Percentiles rank a stretch among this genome's conserved stretches.
Evolutionary conservation across 2,113 vertebrate genomes (phyloP).

Genomic region (Urocynchramus pylzowi): DNA sequence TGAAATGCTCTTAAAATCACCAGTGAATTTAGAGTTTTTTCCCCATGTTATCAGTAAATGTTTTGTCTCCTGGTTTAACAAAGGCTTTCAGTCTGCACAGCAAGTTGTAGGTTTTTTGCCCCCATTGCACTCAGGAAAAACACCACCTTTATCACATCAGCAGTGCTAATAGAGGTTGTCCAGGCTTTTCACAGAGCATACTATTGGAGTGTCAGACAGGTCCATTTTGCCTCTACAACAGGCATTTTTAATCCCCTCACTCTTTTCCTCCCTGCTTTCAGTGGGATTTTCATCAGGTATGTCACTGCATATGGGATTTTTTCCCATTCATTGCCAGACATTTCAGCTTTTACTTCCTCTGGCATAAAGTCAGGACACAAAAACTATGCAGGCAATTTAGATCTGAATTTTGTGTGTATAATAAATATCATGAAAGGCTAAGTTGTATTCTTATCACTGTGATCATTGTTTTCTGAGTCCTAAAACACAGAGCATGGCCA

Average conservation of each 20-base stretch:
- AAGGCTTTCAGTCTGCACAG: background rate
- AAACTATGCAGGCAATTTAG: background rate
- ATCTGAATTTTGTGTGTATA: background rate
- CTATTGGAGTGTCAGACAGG: background rate
- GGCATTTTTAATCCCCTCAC: background rate
- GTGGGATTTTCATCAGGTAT: background rate
- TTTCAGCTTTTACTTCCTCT: background rate
- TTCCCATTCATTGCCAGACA: background rate
- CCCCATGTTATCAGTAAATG: background rate
- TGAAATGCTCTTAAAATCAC: background rate
- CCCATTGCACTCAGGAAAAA: background rate
- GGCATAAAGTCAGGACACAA: background rate
- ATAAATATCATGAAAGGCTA: background rate
- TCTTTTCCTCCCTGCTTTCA: background rate
- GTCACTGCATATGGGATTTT: background rate
- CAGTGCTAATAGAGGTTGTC: background rate
- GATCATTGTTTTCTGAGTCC: background rate
- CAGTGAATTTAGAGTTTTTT: background rate
- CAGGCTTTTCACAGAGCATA: background rate
- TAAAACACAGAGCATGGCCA: background rate
- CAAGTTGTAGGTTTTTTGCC: background rate
- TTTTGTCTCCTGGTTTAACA: conserved; percentile 1
- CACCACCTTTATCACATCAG: background rate
- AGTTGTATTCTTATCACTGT: background rate
- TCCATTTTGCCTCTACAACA: background rate